Conservation (phyloP, 2,888 invertebrate species). For the Papilio gigon region DNA sequence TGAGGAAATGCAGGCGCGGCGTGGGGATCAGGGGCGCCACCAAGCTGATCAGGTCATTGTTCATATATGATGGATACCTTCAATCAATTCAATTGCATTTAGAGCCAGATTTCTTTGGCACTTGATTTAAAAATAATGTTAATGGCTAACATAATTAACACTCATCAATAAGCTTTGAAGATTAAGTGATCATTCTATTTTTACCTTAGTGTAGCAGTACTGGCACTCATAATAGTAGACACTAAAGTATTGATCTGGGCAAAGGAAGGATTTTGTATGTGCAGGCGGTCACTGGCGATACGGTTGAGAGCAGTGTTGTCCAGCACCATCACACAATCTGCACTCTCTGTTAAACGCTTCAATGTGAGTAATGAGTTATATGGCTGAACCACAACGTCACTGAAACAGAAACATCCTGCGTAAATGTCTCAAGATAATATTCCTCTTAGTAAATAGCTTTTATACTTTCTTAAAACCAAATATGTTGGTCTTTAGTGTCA, state of each 20-base stretch:
- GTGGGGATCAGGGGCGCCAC: constrained; percentile 98
- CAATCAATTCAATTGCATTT: not conserved
- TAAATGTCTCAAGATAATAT: not conserved
- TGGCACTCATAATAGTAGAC: constrained; percentile 99
- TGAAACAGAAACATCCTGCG: constrained; percentile 59
- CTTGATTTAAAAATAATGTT: too few species aligned
- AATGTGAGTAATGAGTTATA: constrained; percentile 97
- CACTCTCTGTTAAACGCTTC: constrained; percentile 95
- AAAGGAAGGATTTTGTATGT: constrained; percentile 97
- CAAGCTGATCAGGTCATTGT: constrained; percentile 97
- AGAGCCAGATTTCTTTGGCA: too few species aligned
- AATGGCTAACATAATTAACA: too few species aligned
- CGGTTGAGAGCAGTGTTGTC: constrained; percentile 99
- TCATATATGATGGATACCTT: constrained; percentile 98
- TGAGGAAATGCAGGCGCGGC: constrained; percentile 98
- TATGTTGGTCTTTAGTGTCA: not conserved
- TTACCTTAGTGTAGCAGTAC: constrained; percentile 95
- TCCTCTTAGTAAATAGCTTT: not conserved
- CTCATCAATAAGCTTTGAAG: too few species aligned
- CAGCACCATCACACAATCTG: constrained; percentile 97
- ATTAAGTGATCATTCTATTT: too few species aligned
- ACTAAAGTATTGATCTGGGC: constrained; percentile 98
- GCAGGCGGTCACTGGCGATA: constrained; percentile 95
- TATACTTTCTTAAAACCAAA: not conserved
- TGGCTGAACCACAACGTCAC: constrained; percentile 98